phyloP scores from a whole-genome alignment of 2,797 vertebrate species.

The Hylomyscus alleni region DNA sequence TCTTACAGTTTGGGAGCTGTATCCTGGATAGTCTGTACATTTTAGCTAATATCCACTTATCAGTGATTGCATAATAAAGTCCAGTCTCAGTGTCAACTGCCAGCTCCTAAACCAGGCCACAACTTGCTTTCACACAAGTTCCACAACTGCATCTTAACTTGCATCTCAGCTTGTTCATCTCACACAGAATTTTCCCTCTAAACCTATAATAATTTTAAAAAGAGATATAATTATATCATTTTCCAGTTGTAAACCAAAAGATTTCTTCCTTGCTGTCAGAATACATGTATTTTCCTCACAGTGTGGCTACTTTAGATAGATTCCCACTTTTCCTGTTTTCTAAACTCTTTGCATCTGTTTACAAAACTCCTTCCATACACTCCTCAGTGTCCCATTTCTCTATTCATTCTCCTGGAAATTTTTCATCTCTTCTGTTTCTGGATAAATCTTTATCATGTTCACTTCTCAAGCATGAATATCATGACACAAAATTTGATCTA shows the following conservation, averaged over 20 bases:
- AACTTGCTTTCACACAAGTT: neutral
- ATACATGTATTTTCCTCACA: neutral
- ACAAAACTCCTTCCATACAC: neutral
- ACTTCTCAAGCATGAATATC: neutral
- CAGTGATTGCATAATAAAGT: neutral
- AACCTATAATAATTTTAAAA: neutral
- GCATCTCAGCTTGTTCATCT: neutral
- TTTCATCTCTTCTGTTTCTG: neutral
- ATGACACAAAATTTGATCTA: neutral
- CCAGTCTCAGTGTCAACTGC: neutral
- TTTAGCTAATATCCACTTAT: too few relatives aligned
- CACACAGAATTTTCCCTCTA: neutral
- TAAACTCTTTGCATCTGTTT: neutral
- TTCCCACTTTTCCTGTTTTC: accelerated
- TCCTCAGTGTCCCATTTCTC: too few relatives aligned
- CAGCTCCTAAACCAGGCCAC: too few relatives aligned
- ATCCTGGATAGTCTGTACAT: too few relatives aligned
- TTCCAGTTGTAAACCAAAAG: neutral
- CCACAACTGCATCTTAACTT: neutral
- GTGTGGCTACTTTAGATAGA: neutral
- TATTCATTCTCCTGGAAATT: neutral
- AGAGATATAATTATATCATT: neutral
- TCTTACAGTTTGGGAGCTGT: too few relatives aligned
- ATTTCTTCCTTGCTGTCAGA: neutral
- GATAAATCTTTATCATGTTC: neutral